Conservation (phyloP, 2,797 vertebrate genomes). For the Acridotheres tristis region DNA sequence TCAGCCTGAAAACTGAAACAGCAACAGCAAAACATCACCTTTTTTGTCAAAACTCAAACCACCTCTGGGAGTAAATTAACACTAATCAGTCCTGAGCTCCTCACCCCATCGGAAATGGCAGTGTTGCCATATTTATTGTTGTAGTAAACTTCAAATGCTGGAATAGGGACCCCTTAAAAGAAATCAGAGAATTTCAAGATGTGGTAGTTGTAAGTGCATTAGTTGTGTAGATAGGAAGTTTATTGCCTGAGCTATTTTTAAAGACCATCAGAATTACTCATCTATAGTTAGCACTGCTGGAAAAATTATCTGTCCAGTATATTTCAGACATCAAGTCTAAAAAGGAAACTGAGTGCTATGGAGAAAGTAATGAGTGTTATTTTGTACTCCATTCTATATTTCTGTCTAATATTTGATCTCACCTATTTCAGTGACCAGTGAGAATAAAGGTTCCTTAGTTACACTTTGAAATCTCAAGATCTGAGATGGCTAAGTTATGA, state of each 20-base stretch:
- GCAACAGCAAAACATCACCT: background rate
- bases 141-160: background rate
- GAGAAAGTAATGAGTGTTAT: background rate
- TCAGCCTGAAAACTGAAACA: constrained; percentile 44
- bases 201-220: background rate
- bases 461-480: background rate
- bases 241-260: constrained; percentile 40
- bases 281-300: constrained; percentile 27
- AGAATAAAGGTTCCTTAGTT: background rate
- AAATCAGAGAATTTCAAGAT: background rate
- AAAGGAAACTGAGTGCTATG: background rate
- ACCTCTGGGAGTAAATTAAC: constrained; percentile 20
- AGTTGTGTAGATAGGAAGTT: background rate
- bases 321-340: background rate
- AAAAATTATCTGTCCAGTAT: background rate
- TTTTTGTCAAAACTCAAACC: constrained; percentile 38
- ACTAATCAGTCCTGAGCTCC: background rate
- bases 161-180: background rate
- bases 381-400: background rate
- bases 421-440: background rate
- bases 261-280: constrained; percentile 40
- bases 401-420: background rate
- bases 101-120: background rate
- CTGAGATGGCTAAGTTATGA: background rate
- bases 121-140: background rate